phyloP scores from a whole-genome alignment of 2,888 invertebrate species.

The Serrognathus titanus region DNA sequence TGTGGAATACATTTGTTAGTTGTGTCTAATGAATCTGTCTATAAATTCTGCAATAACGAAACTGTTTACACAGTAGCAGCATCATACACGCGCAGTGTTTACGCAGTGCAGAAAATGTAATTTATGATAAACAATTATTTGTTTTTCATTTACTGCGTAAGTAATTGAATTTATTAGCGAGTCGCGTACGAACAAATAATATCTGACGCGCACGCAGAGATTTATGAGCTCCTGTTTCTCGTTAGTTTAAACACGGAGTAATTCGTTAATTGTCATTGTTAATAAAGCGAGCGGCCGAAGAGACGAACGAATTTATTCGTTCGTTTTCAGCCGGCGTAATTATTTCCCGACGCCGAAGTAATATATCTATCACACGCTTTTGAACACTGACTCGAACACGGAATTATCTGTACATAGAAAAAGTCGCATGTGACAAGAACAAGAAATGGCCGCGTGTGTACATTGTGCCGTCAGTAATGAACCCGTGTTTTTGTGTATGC shows the following conservation, averaged over 20 bases:
- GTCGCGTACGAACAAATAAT: neutral
- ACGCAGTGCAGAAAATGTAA: no score
- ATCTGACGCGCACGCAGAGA: neutral
- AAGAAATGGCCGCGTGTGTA: constrained; percentile 29
- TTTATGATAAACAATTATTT: no score
- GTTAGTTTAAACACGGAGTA: neutral
- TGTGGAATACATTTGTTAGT: no score
- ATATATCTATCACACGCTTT: constrained; percentile 20
- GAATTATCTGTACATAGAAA: constrained; percentile 16
- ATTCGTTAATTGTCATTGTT: constrained; percentile 16
- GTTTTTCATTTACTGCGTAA: no score
- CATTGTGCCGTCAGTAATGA: constrained; percentile 35
- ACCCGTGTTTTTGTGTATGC: constrained; percentile 33
- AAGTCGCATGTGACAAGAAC: constrained; percentile 27
- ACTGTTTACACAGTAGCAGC: no score
- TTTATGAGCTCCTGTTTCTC: neutral
- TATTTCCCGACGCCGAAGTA: constrained; percentile 17
- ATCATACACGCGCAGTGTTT: no score
- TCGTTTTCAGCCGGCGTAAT: constrained; percentile 12
- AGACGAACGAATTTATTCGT: constrained; percentile 6
- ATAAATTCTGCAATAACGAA: no score
- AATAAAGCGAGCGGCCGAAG: constrained; percentile 2
- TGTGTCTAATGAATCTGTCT: no score
- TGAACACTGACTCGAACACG: constrained; percentile 14
- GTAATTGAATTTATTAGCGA: neutral